These are phyloP conservation scores for Pantherophis alleghaniensis DNA, from an alignment of 2,797 vertebrate genomes.

Conservation along the genomic window DNA sequence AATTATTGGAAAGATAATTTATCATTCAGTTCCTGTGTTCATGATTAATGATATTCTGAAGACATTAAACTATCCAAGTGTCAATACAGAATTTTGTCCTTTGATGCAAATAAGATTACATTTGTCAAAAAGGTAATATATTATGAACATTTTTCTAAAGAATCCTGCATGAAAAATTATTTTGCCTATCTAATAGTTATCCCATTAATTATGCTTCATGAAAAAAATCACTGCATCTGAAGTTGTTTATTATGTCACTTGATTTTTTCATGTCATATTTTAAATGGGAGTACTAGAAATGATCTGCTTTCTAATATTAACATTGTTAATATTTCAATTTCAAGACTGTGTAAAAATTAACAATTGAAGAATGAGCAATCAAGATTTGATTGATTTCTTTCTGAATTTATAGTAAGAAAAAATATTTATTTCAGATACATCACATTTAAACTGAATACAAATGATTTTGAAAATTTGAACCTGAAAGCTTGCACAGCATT, in stretches of 20 bases:
- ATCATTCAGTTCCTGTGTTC: conserved; percentile 48
- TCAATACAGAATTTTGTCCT: not conserved
- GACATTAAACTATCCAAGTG: conserved; percentile 52
- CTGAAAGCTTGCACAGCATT: not conserved
- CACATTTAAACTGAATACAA: conserved; percentile 43
- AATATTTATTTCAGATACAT: conserved; percentile 27
- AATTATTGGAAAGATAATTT: conserved; percentile 60
- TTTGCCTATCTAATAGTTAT: conserved; percentile 52
- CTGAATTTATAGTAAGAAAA: conserved; percentile 34
- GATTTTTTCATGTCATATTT: conserved; percentile 50
- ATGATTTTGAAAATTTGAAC: conserved; percentile 38
- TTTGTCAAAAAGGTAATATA: conserved; percentile 47
- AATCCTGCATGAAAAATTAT: conserved; percentile 44
- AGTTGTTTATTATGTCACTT: conserved; percentile 49
- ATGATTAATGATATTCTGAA: conserved; percentile 46
- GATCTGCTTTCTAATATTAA: conserved; percentile 40
- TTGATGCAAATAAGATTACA: conserved; percentile 39
- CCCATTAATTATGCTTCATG: conserved; percentile 54
- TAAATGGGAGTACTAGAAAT: conserved; percentile 45
- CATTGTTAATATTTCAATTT: conserved; percentile 21
- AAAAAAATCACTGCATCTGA: conserved; percentile 45
- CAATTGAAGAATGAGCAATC: conserved; percentile 30
- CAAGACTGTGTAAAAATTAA: conserved; percentile 21
- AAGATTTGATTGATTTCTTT: conserved; percentile 38
- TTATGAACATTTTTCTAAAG: conserved; percentile 46